These are phyloP conservation scores for Carassius gibelio DNA, from an alignment of 2,113 vertebrate species.

Conservation along the genomic window DNA sequence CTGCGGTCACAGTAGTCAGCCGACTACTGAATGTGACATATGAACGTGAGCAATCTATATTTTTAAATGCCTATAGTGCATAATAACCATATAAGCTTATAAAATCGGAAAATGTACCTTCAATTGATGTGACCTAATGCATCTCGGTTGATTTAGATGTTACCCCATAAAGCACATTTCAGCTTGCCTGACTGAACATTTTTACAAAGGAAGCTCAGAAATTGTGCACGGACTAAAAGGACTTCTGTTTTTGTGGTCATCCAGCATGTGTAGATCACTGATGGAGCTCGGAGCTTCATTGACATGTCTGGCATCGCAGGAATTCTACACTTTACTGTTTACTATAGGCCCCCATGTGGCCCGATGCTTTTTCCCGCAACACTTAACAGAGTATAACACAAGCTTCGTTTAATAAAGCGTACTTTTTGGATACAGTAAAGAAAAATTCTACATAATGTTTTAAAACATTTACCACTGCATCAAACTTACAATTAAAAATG, in stretches of 20 bases:
- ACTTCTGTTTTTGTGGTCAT: not conserved
- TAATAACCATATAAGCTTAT: not conserved
- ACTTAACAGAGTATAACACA: slow-evolving; percentile 10
- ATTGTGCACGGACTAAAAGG: not conserved
- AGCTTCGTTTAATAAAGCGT: not conserved
- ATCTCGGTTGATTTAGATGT: not conserved
- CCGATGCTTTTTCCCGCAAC: not conserved
- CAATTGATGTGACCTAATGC: not conserved
- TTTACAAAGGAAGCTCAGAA: not conserved
- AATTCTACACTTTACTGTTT: slow-evolving; percentile 72
- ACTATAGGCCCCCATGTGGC: slow-evolving; percentile 66
- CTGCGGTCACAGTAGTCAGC: slow-evolving; percentile 11
- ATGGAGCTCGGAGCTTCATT: slow-evolving; percentile 60
- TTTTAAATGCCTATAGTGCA: not conserved
- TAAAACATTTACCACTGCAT: slow-evolving; percentile 15
- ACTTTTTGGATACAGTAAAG: not conserved
- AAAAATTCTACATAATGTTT: not conserved
- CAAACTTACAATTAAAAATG: not conserved
- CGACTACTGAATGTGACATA: not conserved
- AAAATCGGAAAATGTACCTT: not conserved
- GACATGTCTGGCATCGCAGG: slow-evolving; percentile 71
- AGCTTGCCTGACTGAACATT: not conserved
- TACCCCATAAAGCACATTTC: not conserved
- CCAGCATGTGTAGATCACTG: not conserved
- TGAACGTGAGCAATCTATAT: not conserved